Conservation (phyloP, 2,888 invertebrate species). For the Dicranocentrus wangi region DNA sequence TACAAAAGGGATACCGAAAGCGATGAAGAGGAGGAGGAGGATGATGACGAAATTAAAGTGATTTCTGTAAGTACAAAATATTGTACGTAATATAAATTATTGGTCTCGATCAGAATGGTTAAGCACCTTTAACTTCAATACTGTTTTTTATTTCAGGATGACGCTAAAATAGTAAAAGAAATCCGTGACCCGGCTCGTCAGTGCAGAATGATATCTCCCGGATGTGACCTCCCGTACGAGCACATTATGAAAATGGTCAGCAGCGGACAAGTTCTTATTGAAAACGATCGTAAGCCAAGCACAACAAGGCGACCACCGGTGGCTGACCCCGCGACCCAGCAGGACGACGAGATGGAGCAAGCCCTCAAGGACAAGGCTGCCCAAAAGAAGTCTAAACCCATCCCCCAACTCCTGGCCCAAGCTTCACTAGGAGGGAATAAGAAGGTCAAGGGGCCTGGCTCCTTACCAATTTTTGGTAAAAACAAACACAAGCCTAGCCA, state of each 20-base stretch:
- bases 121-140: neutral
- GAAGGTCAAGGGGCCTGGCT: constrained; percentile 11
- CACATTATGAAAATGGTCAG: constrained; percentile 64
- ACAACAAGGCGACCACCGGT: constrained; percentile 22
- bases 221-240: constrained; percentile 63
- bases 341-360: constrained; percentile 65
- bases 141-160: constrained; percentile 13
- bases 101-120: too few relatives aligned
- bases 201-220: constrained; percentile 62
- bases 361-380: constrained; percentile 44
- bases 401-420: constrained; percentile 32
- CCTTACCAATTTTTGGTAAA: constrained; percentile 26
- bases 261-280: constrained; percentile 58
- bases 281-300: constrained; percentile 39
- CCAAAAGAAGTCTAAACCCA: constrained; percentile 31
- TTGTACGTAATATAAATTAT: too few relatives aligned
- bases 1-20: constrained; percentile 25
- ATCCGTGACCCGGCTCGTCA: constrained; percentile 54
- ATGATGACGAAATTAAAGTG: neutral
- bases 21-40: neutral
- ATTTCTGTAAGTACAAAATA: neutral
- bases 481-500: constrained; percentile 30
- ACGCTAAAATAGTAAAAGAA: constrained; percentile 26
- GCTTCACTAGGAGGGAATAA: constrained; percentile 41
- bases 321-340: constrained; percentile 1